These are phyloP conservation scores for Nymphalis polychloros DNA, from an alignment of 2,888 invertebrate species.

Conservation along the genomic window DNA sequence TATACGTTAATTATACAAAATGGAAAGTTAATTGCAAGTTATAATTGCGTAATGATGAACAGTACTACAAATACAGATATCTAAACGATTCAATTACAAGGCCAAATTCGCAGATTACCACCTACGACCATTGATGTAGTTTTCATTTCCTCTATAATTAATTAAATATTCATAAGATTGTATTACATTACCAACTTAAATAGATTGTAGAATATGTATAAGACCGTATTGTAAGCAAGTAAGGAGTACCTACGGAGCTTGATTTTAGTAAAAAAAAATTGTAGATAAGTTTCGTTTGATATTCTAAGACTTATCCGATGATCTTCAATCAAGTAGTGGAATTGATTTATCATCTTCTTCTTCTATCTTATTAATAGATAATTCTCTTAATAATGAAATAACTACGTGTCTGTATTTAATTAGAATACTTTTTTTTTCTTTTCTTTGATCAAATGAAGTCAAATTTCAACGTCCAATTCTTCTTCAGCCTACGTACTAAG, in stretches of 20 bases:
- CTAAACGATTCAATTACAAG: conserved; percentile 14
- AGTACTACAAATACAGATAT: neutral
- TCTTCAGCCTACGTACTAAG: too few species aligned
- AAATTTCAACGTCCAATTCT: too few species aligned
- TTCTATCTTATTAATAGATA: too few species aligned
- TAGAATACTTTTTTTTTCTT: too few species aligned
- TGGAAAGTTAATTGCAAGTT: conserved; percentile 6
- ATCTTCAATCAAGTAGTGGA: too few species aligned
- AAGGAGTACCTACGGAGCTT: neutral
- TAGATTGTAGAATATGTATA: neutral
- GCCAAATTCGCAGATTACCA: conserved; percentile 14
- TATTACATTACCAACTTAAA: neutral
- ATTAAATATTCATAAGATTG: conserved; percentile 2
- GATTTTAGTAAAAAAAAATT: neutral
- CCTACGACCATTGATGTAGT: conserved; percentile 16
- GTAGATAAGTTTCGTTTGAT: too few species aligned
- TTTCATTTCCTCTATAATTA: conserved; percentile 10
- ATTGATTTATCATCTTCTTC: too few species aligned
- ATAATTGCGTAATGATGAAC: conserved; percentile 15
- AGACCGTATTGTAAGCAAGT: neutral
- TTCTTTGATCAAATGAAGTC: too few species aligned
- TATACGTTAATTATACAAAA: neutral
- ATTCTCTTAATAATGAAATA: too few species aligned
- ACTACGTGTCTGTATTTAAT: too few species aligned
- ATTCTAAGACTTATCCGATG: too few species aligned